A percentile compares a stretch with the other conserved stretches of the same genome.
phyloP scores from a whole-genome alignment of 2,113 vertebrate species.

The Aix galericulata region DNA sequence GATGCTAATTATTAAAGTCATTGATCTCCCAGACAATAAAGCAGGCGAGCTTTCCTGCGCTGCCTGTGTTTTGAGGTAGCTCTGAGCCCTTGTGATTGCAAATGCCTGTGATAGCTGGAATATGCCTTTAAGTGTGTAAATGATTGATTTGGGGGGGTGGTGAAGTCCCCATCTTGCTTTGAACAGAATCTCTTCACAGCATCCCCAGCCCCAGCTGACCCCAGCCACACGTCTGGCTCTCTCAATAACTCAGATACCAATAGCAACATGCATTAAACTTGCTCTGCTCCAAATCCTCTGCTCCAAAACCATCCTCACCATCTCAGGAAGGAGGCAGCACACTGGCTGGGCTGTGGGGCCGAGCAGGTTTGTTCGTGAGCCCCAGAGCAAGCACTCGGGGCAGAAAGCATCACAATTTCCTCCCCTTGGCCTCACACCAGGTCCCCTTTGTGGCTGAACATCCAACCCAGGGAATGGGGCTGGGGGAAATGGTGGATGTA shows the following conservation, averaged over 20 bases:
- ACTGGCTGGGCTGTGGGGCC: background rate
- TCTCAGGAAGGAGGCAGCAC: background rate
- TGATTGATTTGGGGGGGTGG: background rate
- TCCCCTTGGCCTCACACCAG: background rate
- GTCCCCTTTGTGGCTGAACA: background rate
- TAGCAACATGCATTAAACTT: background rate
- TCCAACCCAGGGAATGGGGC: background rate
- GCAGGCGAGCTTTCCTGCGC: background rate
- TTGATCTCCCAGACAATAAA: constrained; percentile 64
- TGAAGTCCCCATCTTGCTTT: background rate
- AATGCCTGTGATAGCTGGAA: background rate
- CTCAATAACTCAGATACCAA: background rate
- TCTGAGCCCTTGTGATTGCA: background rate
- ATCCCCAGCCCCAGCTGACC: background rate
- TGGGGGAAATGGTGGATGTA: background rate
- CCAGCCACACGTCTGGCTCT: background rate
- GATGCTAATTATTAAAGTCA: constrained; percentile 68
- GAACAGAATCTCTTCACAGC: background rate
- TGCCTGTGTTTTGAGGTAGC: background rate
- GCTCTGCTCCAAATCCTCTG: background rate
- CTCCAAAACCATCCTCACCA: background rate
- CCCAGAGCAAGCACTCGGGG: accelerated
- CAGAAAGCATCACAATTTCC: background rate
- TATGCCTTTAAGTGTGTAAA: background rate
- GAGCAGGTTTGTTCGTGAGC: background rate